Base-by-base conservation (phyloP, 2,888 invertebrate genomes). In the Fragum whitleyi region DNA sequence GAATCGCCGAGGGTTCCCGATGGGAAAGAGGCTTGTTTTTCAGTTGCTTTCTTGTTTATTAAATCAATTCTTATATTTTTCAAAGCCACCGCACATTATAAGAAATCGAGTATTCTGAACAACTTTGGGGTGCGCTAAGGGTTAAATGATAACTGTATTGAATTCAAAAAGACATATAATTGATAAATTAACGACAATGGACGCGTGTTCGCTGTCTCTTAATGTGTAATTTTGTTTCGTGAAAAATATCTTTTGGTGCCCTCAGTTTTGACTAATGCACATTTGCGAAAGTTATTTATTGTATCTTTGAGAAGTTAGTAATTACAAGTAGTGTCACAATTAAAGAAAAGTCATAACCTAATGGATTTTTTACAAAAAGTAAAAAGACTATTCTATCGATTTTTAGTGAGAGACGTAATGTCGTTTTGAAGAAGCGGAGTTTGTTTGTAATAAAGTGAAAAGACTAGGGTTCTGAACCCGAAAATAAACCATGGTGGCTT, bases 201-300 rank as follows among this genome's bases (percentile, higher is more conserved):
- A n/a, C 39, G 65, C 42, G 65, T 65, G 65, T 26, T 65, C 32
- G 42, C n/a, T 65, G 65, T 26, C 57, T 19, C 21, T 68, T 16
- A 68, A 68, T 42, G 62, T 74, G 62, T 78, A 61, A 83, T 61
- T 69, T 70, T 59, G 23, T 32, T 36, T 51, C 77, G 79, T n/a
- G 26, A 83, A 74, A 77, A 72, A 83, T 68, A 68, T 55, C 65
- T 62, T 47, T 55, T 71, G 74, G 32, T 79, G 74, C 79, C 74
- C 55, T 74, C 68, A 53, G 23, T 39, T 28, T 36, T 51, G 62
- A 68, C 79, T 79, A 77, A 83, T 79, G 79, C 74, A 65, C 76
- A 29, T 23, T 61, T 39, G 67, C 28, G 57, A 61, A 62, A 23
- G 36, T 36, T 28, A 59, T 71, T 59, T 29, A 71, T 39, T n/a